A percentile compares a stretch with the other conserved stretches of the same genome.
Evolutionary conservation across 1,140 invertebrate genomes (phyloP).

Genomic region (Branchinecta lindahli): DNA sequence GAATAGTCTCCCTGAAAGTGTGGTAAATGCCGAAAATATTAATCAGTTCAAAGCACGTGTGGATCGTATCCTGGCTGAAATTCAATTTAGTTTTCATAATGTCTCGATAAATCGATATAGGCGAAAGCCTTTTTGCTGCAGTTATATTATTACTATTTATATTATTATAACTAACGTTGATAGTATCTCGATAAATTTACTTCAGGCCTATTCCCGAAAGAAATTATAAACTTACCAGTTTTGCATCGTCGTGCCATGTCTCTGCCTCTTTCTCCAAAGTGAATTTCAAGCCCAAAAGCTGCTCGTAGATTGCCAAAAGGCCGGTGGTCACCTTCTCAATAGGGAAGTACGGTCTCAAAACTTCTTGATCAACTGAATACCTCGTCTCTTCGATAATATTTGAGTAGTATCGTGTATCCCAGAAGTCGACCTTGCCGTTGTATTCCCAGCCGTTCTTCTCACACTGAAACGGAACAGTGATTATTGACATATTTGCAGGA

Average conservation of each 20-base stretch:
- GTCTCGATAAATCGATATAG: too few relatives aligned
- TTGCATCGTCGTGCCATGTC: slow-evolving; percentile 39
- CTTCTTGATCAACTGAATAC: slow-evolving; percentile 38
- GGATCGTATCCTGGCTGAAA: too few relatives aligned
- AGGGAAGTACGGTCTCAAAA: slow-evolving; percentile 39
- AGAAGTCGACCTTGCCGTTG: slow-evolving; percentile 35
- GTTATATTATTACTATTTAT: too few relatives aligned
- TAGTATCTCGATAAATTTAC: too few relatives aligned
- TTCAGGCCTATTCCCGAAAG: background rate
- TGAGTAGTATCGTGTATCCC: slow-evolving; percentile 38
- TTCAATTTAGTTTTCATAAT: too few relatives aligned
- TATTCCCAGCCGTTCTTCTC: slow-evolving; percentile 32
- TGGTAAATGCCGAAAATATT: too few relatives aligned
- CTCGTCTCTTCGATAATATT: slow-evolving; percentile 35
- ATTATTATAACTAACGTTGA: too few relatives aligned
- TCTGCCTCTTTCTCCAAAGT: slow-evolving; percentile 30
- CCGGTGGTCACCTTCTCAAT: slow-evolving; percentile 36
- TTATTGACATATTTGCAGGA: background rate
- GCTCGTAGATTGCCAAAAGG: slow-evolving; percentile 38
- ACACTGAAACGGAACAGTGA: slow-evolving; percentile 30
- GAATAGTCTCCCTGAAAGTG: too few relatives aligned
- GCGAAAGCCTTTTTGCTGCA: too few relatives aligned
- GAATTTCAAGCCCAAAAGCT: slow-evolving; percentile 37
- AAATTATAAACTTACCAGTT: slow-evolving; percentile 31
- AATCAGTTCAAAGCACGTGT: too few relatives aligned